These are phyloP conservation scores for Aporophyla nigra DNA, from an alignment of 2,888 invertebrate species.

Conservation along the genomic window DNA sequence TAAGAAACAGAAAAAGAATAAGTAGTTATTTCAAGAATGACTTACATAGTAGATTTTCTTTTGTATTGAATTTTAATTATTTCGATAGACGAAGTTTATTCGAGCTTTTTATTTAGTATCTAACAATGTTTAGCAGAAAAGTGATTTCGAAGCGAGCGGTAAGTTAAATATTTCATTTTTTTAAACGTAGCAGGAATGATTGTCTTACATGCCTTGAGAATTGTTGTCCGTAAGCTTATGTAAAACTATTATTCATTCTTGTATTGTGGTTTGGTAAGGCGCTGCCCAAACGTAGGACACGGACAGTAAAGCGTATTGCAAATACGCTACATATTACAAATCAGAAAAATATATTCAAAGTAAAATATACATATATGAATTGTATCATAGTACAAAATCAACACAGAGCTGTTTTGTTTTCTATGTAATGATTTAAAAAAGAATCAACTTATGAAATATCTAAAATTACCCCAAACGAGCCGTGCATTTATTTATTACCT, in stretches of 20 bases:
- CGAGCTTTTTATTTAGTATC: slow-evolving; percentile 48
- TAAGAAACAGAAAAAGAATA: slow-evolving; percentile 66
- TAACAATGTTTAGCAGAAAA: slow-evolving; percentile 76
- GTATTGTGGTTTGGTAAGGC: neutral
- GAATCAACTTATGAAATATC: too few relatives aligned
- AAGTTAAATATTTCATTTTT: slow-evolving; percentile 61
- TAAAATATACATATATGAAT: too few relatives aligned
- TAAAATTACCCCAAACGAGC: too few relatives aligned
- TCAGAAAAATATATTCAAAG: too few relatives aligned
- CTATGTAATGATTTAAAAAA: too few relatives aligned
- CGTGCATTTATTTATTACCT: too few relatives aligned
- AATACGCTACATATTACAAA: too few relatives aligned
- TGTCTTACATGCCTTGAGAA: neutral
- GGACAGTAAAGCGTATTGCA: too few relatives aligned
- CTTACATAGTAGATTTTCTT: slow-evolving; percentile 57
- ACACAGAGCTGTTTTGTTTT: too few relatives aligned
- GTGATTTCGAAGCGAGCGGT: slow-evolving; percentile 70
- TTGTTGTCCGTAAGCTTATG: too few relatives aligned
- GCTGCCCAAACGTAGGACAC: too few relatives aligned
- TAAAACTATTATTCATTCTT: neutral
- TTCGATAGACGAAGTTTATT: slow-evolving; percentile 53
- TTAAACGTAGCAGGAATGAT: neutral
- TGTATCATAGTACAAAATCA: too few relatives aligned
- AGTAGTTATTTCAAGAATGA: slow-evolving; percentile 65
- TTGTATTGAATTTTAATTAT: slow-evolving; percentile 45